Evolutionary conservation across 2,888 invertebrate species (phyloP), one percentile per base, ranked within the genome.

Genomic region (Chrysomela aeneicollis): DNA sequence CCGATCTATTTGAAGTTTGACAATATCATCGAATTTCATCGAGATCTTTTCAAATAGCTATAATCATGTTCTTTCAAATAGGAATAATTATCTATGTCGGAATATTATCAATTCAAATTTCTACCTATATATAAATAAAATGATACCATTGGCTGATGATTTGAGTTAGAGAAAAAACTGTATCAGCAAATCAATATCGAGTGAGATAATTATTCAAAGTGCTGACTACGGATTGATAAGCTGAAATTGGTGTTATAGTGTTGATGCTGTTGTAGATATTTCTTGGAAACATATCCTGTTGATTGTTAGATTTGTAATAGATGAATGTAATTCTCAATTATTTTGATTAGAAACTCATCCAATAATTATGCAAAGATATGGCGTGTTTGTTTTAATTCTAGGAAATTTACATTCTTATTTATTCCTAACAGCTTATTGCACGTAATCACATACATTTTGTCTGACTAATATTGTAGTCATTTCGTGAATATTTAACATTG

Each of bases 381-480:
- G 64, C 64, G 64, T 64, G 65, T 65, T 61, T 58, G 61, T 61
- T 61, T 61, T 47, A 61, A 61, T 65, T 65, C 65, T 54, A 42
- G 59, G 65, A 59, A 65, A 65, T 65, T 47, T 65, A 35, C 65
- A 65, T 59, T 65, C 61, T 61, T 61, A 65, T 64, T 42, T 64
- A 64, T 61, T 65, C 61, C 61, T 58, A 64, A 64, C 57, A 58
- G 53, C 54, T 65, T 61, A 65, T 65, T 61, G 54, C 37, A 42
- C 18, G 59, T 65, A 61, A 65, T 65, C 53, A 65, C 37, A 61
- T 42, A 57, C 57, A 26, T 26, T 26, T 6, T 61, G 35, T 32
- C 21, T 50, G 49, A 50, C 54, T 59, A 57, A 64, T 61, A 61
- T 54, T 54, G 54, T 59, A 61, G 52, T 61, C 47, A 64, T 64